Evolutionary conservation across 2,888 invertebrate species (phyloP).

Genomic region (Malacosoma neustria): DNA sequence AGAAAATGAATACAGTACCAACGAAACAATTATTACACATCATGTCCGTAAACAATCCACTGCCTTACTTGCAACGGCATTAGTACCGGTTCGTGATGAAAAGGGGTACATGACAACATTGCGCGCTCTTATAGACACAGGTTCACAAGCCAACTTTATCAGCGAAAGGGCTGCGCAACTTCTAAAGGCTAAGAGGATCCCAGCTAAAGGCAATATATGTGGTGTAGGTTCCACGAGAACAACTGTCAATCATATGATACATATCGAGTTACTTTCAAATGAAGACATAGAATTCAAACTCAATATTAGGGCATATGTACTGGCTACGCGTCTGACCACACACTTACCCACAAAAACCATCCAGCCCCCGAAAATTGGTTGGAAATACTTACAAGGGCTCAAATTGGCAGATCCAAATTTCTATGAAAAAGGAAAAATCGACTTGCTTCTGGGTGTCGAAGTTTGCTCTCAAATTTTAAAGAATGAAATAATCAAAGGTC

Average conservation of each 20-base stretch:
- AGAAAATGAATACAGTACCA: slow-evolving; percentile 5
- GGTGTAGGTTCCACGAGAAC: slow-evolving; percentile 14
- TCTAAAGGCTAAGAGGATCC: slow-evolving; percentile 4
- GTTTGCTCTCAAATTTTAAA: too few relatives aligned
- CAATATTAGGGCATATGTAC: too few relatives aligned
- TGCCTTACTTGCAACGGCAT: slow-evolving; percentile 17
- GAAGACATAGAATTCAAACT: too few relatives aligned
- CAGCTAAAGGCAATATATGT: slow-evolving; percentile 8
- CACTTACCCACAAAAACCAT: too few relatives aligned
- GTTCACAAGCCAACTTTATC: slow-evolving; percentile 16
- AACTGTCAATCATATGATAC: slow-evolving; percentile 10
- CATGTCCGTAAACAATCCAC: slow-evolving; percentile 3
- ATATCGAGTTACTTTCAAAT: slow-evolving; percentile 11
- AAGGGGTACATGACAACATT: slow-evolving; percentile 10
- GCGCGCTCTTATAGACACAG: slow-evolving; percentile 17
- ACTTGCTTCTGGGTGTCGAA: too few relatives aligned
- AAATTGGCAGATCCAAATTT: too few relatives aligned
- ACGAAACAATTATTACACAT: slow-evolving; percentile 10
- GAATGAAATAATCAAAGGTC: too few relatives aligned
- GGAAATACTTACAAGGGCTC: too few relatives aligned
- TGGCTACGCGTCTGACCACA: too few relatives aligned
- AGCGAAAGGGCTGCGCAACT: slow-evolving; percentile 12
- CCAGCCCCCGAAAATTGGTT: too few relatives aligned
- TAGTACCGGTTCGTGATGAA: slow-evolving; percentile 10
- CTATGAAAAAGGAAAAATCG: too few relatives aligned